A percentile compares a stretch with the other conserved stretches of the same genome.
Conservation (phyloP, 2,888 invertebrate species). For the Taenaris catops region DNA sequence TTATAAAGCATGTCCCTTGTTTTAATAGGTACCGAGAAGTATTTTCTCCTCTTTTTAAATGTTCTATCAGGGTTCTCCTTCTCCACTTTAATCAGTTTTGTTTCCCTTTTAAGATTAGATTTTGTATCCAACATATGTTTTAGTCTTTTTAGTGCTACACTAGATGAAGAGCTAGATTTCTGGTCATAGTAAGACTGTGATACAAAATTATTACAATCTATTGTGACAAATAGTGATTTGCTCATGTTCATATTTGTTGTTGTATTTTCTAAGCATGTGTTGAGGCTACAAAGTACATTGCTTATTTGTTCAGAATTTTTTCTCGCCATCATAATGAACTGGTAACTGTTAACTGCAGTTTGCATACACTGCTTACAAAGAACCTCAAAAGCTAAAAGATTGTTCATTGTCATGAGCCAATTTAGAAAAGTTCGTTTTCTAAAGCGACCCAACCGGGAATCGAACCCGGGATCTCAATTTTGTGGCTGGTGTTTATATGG, state of each 20-base stretch:
- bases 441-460: too few relatives aligned
- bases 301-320: constrained; percentile 35
- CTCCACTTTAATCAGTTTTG: constrained; percentile 18
- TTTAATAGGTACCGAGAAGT: constrained; percentile 27
- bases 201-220: constrained; percentile 36
- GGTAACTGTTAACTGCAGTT: constrained; percentile 39
- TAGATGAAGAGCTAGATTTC: constrained; percentile 23
- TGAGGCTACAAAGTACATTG: constrained; percentile 34
- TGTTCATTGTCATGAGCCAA: constrained; percentile 30
- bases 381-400: constrained; percentile 35
- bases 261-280: constrained; percentile 32
- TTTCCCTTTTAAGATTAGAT: constrained; percentile 18
- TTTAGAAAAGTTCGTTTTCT: too few relatives aligned
- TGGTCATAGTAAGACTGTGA: constrained; percentile 42
- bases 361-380: constrained; percentile 44
- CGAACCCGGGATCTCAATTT: too few relatives aligned
- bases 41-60: constrained; percentile 20
- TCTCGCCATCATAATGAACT: constrained; percentile 38
- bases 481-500: too few relatives aligned
- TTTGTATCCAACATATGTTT: constrained; percentile 19
- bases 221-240: constrained; percentile 41
- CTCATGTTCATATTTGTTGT: constrained; percentile 25
- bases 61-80: constrained; percentile 6
- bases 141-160: constrained; percentile 35
- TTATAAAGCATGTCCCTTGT: constrained; percentile 42